Evolutionary conservation across 2,888 invertebrate species (phyloP).

Genomic region (Sepioteuthis lessoniana): DNA sequence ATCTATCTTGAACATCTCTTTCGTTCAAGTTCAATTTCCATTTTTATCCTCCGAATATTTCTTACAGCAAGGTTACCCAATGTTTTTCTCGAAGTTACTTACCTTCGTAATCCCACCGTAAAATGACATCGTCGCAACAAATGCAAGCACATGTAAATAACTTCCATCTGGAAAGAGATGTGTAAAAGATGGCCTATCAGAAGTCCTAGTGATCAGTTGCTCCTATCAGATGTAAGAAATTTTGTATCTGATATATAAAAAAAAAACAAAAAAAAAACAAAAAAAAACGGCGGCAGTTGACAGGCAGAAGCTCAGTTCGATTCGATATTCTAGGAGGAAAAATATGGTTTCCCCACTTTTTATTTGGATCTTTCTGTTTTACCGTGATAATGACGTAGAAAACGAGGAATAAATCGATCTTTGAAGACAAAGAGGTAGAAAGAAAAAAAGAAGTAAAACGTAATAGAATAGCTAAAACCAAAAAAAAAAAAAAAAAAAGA

Average conservation of each 20-base stretch:
- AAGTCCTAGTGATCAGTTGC: background rate
- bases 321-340: background rate
- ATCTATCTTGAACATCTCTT: background rate
- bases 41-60: background rate
- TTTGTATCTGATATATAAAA: background rate
- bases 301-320: background rate
- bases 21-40: background rate
- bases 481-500: no score
- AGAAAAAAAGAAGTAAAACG: background rate
- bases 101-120: background rate
- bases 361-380: background rate
- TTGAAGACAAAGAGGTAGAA: background rate
- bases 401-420: background rate
- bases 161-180: background rate
- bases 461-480: no score
- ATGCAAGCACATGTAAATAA: background rate
- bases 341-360: background rate
- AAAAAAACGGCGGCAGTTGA: background rate
- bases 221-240: background rate
- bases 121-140: background rate
- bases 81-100: background rate
- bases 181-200: background rate
- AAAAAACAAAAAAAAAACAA: background rate
- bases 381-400: background rate
- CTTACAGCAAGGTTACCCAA: background rate